Conservation (phyloP, 2,113 vertebrate genomes). For the Lepus europaeus region DNA sequence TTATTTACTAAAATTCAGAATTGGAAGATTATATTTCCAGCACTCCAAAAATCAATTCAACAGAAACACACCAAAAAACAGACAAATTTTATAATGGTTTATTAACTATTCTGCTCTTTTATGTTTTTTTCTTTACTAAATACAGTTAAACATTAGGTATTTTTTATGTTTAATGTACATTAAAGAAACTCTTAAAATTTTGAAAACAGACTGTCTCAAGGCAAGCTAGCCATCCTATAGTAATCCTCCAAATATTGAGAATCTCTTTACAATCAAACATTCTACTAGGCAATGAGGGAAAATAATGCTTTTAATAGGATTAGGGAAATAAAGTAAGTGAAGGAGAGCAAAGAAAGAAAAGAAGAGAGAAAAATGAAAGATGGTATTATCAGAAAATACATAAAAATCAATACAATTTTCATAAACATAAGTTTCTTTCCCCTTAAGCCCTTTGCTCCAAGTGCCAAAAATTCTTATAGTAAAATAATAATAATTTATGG, state of each 20-base stretch:
- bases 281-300: background rate
- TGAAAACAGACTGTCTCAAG: background rate
- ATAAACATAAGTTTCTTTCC: background rate
- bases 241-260: background rate
- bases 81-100: constrained; percentile 8
- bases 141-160: background rate
- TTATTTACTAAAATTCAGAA: background rate
- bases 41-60: constrained; percentile 1
- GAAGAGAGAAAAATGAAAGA: background rate
- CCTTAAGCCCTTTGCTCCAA: background rate
- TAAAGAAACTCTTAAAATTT: background rate
- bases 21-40: background rate
- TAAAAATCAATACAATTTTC: background rate
- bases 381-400: background rate
- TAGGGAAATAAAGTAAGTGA: background rate
- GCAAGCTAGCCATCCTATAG: background rate
- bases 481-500: background rate
- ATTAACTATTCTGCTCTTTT: constrained; percentile 18
- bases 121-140: constrained; percentile 4
- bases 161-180: background rate
- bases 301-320: background rate
- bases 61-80: background rate
- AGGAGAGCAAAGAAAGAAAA: background rate
- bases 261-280: background rate
- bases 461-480: background rate